phyloP scores from a whole-genome alignment of 2,113 vertebrate species.

The Cynocephalus volans region DNA sequence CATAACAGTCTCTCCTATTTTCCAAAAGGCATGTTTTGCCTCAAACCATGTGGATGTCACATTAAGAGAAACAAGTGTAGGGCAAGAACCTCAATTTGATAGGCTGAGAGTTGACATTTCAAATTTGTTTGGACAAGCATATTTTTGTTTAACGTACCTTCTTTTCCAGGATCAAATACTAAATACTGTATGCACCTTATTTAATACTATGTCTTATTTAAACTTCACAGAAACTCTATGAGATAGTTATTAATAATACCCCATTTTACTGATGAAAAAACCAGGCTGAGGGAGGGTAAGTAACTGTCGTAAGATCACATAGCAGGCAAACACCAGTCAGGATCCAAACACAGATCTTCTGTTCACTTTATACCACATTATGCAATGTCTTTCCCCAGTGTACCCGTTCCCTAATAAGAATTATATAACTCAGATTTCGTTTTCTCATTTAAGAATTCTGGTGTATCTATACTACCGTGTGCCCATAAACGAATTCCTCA shows the following conservation, averaged over 20 bases:
- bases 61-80: not conserved
- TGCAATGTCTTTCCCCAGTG: not conserved
- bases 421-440: conserved; percentile 10
- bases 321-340: not conserved
- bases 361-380: not conserved
- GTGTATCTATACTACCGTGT: not conserved
- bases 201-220: not conserved
- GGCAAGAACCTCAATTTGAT: not conserved
- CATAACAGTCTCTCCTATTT: not conserved
- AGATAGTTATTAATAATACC: not conserved
- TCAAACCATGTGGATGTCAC: not conserved
- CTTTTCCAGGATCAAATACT: not conserved
- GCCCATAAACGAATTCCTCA: not conserved
- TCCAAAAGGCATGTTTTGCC: conserved; percentile 48
- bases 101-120: not conserved
- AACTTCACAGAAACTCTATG: not conserved
- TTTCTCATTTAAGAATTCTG: not conserved
- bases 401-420: not conserved
- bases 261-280: not conserved
- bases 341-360: not conserved
- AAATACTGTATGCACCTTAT: not conserved
- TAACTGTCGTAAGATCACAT: not conserved
- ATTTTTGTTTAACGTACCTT: conserved; percentile 16
- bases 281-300: not conserved
- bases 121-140: conserved; percentile 18